Evolutionary conservation across 2,113 vertebrate species (phyloP), one percentile per base, ranked within the genome.

Genomic region (Pseudorasbora parva): DNA sequence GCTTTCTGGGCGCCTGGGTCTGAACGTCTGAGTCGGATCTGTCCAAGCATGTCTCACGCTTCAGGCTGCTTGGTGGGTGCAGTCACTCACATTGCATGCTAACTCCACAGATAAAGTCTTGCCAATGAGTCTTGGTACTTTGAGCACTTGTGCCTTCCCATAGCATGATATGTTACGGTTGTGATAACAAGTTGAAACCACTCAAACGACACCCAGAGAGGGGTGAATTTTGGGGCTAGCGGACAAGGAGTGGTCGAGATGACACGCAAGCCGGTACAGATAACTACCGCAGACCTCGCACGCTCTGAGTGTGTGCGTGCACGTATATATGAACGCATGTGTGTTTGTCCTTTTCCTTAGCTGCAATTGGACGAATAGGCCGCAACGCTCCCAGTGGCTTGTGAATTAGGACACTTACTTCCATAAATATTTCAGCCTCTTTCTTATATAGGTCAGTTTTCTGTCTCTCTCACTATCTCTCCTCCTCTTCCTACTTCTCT

Each of bases 351-450:
- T 88, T 85, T 85, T 90, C 86, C 75, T 78, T 54, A 56, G 75
- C 88, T 84, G 85, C 88, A 92, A 93, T 93, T 94, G 92, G 90
- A 89, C 75, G 87, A 89, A 88, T 87, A 88, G 88, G 87, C 91
- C 66, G 27, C 89, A 86, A 88, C 78, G 89, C 92, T 94, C 93
- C 93, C 93, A 93, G 90, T 93, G 92, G 92, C 90, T 92, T 88
- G 90, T 91, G 93, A 95, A 94, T 93, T 93, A 95, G 94, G 94
- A 93, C 94, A 93, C 89, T 92, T 87, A 91, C 89, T 91, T 94
- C 93, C 94, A 95, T 94, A 94, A 95, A 95, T 95, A 95, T 95
- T 95, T 94, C 90, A 94, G 91, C 92, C 93, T 93, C 88, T 88
- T 93, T 93, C 92, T 91, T 94, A 94, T 93, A 92, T 95, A 91